A percentile compares a stretch with the other conserved stretches of the same genome.
phyloP scores from a whole-genome alignment of 2,797 vertebrate species.

The Clangula hyemalis region DNA sequence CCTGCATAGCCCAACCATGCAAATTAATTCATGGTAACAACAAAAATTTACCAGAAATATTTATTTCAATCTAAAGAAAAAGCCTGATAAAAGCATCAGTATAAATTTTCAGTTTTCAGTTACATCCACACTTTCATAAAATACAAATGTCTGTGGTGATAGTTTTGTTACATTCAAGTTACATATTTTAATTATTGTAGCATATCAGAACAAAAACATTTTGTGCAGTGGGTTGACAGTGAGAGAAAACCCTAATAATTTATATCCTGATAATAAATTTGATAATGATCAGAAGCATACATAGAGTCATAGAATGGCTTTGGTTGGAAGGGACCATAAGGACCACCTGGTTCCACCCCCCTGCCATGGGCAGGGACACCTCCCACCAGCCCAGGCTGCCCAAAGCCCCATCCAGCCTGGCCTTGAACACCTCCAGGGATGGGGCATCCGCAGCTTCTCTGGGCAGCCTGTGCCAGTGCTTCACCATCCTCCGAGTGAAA shows the following conservation, averaged over 20 bases:
- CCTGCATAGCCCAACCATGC: neutral
- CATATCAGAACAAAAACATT: neutral
- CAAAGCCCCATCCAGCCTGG: too few relatives aligned
- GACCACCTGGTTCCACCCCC: too few relatives aligned
- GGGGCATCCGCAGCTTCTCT: too few relatives aligned
- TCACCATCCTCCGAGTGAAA: too few relatives aligned
- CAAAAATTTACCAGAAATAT: neutral
- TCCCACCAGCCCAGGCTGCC: too few relatives aligned
- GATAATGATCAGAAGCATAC: neutral
- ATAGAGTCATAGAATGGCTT: too few relatives aligned
- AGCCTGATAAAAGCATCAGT: neutral
- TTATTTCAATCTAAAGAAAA: neutral
- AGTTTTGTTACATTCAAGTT: neutral
- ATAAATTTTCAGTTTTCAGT: neutral
- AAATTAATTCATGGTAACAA: neutral
- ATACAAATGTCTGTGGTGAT: neutral
- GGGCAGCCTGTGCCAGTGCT: too few relatives aligned
- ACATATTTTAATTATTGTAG: neutral
- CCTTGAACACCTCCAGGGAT: too few relatives aligned
- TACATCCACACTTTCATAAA: neutral
- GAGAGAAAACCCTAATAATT: neutral
- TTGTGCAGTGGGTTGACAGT: neutral
- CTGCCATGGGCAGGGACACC: too few relatives aligned
- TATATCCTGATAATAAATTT: neutral
- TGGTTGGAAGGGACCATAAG: too few relatives aligned